A percentile compares a stretch with the other conserved stretches of the same genome.
Conservation (phyloP, 2,113 vertebrate genomes). For the Lasiurus borealis region DNA sequence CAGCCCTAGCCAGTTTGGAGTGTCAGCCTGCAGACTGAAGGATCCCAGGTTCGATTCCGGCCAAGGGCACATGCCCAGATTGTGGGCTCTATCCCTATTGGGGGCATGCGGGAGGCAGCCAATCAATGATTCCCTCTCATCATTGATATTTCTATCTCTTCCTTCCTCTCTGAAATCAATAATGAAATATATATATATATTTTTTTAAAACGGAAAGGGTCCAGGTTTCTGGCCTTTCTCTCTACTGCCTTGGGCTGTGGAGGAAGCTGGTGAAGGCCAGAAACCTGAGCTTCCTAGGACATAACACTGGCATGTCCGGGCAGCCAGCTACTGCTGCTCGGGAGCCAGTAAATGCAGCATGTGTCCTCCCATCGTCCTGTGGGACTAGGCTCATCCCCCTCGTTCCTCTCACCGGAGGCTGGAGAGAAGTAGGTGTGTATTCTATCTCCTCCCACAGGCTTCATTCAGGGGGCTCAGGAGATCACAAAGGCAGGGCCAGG, state of each 20-base stretch:
- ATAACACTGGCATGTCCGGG: fast-evolving
- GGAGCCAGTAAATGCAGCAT: background rate
- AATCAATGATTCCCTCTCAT: too few species aligned
- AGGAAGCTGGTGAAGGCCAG: background rate
- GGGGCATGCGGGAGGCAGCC: too few species aligned
- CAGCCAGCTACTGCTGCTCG: background rate
- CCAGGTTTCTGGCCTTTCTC: background rate
- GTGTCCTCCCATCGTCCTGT: background rate
- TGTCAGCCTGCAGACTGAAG: too few species aligned
- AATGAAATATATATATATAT: too few species aligned
- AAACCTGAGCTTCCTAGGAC: background rate
- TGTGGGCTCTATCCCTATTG: too few species aligned
- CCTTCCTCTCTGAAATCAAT: too few species aligned
- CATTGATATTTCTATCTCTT: too few species aligned
- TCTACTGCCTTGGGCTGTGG: background rate
- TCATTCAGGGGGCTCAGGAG: fast-evolving
- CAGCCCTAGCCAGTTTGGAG: too few species aligned
- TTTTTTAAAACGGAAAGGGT: slow-evolving; percentile 88
- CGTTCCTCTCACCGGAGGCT: background rate
- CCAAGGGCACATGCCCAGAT: too few species aligned
- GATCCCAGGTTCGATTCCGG: too few species aligned
- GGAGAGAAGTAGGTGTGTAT: background rate
- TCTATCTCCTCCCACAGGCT: background rate
- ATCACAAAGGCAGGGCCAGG: background rate
- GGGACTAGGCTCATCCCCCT: background rate